Conservation (phyloP, 1,140 invertebrate species). For the Pseudoatta argentina region DNA sequence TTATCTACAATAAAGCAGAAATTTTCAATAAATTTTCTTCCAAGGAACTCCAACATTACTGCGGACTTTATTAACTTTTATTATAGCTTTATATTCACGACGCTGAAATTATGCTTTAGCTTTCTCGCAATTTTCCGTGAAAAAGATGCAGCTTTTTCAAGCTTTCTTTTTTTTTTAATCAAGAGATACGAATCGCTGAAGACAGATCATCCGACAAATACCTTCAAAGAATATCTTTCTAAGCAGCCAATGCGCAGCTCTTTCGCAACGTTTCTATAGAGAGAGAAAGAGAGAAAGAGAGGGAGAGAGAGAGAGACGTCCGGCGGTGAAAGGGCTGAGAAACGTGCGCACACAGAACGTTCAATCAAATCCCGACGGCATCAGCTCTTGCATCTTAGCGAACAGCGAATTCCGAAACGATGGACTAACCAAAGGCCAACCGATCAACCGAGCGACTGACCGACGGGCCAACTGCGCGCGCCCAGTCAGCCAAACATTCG, state of each 20-base stretch:
- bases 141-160: neutral
- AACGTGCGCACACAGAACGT: slow-evolving; percentile 12
- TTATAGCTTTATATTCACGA: neutral
- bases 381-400: slow-evolving; percentile 31
- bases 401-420: slow-evolving; percentile 39
- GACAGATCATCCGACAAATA: slow-evolving; percentile 3
- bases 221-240: slow-evolving; percentile 11
- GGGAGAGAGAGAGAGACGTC: neutral
- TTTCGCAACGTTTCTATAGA: slow-evolving; percentile 15
- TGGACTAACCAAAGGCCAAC: slow-evolving; percentile 34
- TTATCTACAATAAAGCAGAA: neutral
- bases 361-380: slow-evolving; percentile 36
- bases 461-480: slow-evolving; percentile 62
- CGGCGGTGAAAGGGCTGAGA: slow-evolving; percentile 18
- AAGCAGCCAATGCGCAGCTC: slow-evolving; percentile 6
- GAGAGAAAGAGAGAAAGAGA: neutral
- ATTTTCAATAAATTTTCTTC: neutral
- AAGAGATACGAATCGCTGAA: neutral
- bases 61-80: neutral
- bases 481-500: slow-evolving; percentile 12
- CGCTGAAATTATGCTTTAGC: neutral
- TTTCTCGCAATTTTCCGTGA: neutral
- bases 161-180: neutral
- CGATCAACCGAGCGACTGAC: slow-evolving; percentile 40
- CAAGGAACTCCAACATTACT: neutral